phyloP scores from a whole-genome alignment of 2,797 vertebrate genomes.

The Lophura swinhoii region DNA sequence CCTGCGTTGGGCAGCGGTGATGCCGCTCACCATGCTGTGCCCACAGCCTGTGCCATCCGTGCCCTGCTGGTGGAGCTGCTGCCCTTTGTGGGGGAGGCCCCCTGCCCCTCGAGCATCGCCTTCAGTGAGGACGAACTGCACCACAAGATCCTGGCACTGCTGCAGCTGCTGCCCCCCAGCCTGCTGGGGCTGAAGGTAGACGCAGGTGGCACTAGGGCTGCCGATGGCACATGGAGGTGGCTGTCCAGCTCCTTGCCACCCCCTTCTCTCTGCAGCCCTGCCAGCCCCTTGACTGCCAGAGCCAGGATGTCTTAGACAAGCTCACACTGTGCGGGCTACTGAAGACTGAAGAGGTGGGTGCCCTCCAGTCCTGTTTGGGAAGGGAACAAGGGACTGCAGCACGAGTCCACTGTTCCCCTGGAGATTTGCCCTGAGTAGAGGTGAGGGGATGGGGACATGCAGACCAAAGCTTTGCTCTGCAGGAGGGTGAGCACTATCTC shows the following conservation, averaged over 20 bases:
- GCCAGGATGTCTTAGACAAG: slow-evolving; percentile 89
- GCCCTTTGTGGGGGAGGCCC: slow-evolving; percentile 60
- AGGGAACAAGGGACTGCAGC: accelerated
- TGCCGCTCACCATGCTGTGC: not conserved
- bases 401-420: too few species aligned
- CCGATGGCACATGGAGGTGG: not conserved
- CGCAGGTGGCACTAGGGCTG: accelerated
- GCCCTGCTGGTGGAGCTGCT: slow-evolving; percentile 85
- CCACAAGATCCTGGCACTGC: slow-evolving; percentile 84
- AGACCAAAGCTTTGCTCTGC: accelerated
- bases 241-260: not conserved
- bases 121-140: slow-evolving; percentile 86
- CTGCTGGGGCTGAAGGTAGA: slow-evolving; percentile 85
- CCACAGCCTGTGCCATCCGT: slow-evolving; percentile 86
- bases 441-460: not conserved
- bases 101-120: slow-evolving; percentile 77
- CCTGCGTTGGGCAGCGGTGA: not conserved
- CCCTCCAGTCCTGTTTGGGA: accelerated
- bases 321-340: slow-evolving; percentile 89
- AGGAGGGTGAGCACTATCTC: slow-evolving; percentile 38
- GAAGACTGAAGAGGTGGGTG: slow-evolving; percentile 88
- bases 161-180: slow-evolving; percentile 84
- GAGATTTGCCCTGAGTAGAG: too few species aligned
- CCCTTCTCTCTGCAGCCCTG: slow-evolving; percentile 82
- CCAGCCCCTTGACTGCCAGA: slow-evolving; percentile 82